Evolutionary conservation across 2,797 vertebrate genomes (phyloP).

Genomic region (Oophaga sylvatica): DNA sequence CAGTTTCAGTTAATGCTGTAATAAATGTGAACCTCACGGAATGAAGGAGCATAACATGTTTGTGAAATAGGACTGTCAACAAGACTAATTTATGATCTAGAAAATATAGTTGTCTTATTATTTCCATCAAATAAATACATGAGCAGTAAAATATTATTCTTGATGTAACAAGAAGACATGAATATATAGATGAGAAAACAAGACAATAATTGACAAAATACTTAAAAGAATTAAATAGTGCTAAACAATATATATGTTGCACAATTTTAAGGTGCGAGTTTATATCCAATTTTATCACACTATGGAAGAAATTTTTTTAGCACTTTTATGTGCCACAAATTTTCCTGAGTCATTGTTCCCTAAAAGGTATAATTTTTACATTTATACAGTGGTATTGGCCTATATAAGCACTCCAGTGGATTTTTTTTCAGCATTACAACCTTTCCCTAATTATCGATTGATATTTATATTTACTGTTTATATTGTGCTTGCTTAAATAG

Average conservation of each 20-base stretch:
- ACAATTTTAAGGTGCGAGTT: too few relatives aligned
- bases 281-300: too few relatives aligned
- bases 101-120: not conserved
- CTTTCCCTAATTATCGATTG: too few relatives aligned
- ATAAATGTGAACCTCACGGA: conserved; percentile 28
- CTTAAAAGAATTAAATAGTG: not conserved
- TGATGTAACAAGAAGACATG: conserved; percentile 40
- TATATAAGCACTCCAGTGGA: too few relatives aligned
- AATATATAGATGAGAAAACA: conserved; percentile 34
- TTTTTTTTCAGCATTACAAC: too few relatives aligned
- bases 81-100: conserved; percentile 41
- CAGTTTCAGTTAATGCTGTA: conserved; percentile 32
- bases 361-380: too few relatives aligned
- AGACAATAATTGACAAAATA: conserved; percentile 27
- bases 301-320: too few relatives aligned
- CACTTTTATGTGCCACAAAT: too few relatives aligned
- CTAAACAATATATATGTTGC: not conserved
- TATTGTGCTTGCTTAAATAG: too few relatives aligned
- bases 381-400: too few relatives aligned
- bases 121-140: conserved; percentile 44
- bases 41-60: conserved; percentile 37
- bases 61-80: conserved; percentile 48
- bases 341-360: too few relatives aligned
- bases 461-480: too few relatives aligned
- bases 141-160: conserved; percentile 16